Evolutionary conservation across 2,113 vertebrate genomes (phyloP), one percentile per base, ranked within the genome.

Genomic region (Cyprinodon variegatus): DNA sequence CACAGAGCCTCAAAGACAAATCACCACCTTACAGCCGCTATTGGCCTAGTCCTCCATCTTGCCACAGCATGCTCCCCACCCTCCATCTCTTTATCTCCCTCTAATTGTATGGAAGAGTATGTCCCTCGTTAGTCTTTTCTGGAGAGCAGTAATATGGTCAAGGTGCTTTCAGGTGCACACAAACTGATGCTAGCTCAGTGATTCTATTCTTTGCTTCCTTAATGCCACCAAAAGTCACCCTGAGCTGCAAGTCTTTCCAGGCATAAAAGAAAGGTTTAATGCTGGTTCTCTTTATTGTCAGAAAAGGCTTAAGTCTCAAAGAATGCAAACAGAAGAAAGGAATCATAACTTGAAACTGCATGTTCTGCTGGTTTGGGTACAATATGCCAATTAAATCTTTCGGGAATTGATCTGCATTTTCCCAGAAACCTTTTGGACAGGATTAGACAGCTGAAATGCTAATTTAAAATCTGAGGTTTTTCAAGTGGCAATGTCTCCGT

Each of bases 1-100:
- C 83, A 82, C 80, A 74, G 83, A 83, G 88, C 82, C 81, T 70
- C 82, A 82, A 89, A 93, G 92, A 93, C 90, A 92, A 93, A 94
- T 93, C 84, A 90, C 90, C 86, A 72, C 79, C 72, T 81, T 46
- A 68, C 66, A 38, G 76, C 82, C 12, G 60, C 74, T 68, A 10
- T 80, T 80, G 77, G 81, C 77, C 73, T 39, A 60, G 76, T 84
- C 74, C 84, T 85, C 83, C 78, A 76, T 90, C 86, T 88, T 83
- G 45, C 72, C 48, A 72, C 79, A 62, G 73, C 38, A 17, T 38
- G 39, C 72, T 76, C 60, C 72, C 76, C 78, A 75, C 74, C 68
- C 64, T 82, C 83, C 73, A 61, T 79, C 86, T 83, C 78, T 83
- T 89, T 75, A 86, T 85, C 81, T 77, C 72, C 45, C 66, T 77